Conservation (phyloP, 2,797 vertebrate genomes). For the Melopsittacus undulatus region DNA sequence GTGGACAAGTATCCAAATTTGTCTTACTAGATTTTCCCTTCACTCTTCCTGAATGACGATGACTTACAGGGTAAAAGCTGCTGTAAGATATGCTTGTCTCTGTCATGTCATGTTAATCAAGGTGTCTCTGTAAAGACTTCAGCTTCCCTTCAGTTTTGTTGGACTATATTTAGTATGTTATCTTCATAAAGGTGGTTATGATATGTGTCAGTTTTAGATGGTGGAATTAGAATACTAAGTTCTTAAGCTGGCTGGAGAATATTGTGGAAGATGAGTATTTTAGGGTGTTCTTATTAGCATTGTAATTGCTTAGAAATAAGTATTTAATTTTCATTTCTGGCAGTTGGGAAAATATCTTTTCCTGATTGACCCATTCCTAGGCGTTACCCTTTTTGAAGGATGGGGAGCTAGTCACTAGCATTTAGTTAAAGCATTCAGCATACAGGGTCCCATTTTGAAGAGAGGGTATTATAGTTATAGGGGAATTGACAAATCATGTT, state of each 20-base stretch:
- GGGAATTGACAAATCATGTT: background rate
- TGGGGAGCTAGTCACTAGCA: background rate
- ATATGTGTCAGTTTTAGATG: background rate
- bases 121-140: background rate
- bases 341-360: background rate
- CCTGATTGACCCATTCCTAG: background rate
- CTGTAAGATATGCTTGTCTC: background rate
- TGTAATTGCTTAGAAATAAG: background rate
- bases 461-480: background rate
- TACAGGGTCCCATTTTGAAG: background rate
- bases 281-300: background rate
- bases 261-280: background rate
- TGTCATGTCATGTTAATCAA: slow-evolving; percentile 1
- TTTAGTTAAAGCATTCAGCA: background rate
- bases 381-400: background rate
- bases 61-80: background rate
- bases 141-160: slow-evolving; percentile 6
- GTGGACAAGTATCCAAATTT: background rate
- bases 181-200: background rate
- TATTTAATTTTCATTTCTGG: background rate
- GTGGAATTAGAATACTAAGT: background rate
- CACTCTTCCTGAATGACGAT: background rate
- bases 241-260: background rate
- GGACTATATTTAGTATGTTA: slow-evolving; percentile 16
- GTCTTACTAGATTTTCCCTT: background rate